These are phyloP conservation scores for Deroptyus accipitrinus DNA, from an alignment of 2,113 vertebrate species.

Conservation along the genomic window DNA sequence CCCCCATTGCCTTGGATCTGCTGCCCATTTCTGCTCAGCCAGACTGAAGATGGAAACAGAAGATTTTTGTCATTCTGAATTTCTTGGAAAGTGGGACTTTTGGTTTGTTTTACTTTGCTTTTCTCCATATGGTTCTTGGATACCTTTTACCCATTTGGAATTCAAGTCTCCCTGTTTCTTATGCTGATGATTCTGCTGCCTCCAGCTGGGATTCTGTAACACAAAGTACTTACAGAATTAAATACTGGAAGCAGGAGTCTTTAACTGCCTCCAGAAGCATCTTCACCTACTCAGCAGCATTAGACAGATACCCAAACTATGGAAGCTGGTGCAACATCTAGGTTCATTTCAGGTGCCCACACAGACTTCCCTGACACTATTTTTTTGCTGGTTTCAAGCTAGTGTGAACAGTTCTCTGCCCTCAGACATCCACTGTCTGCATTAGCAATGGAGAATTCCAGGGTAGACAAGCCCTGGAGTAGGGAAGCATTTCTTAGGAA, in stretches of 20 bases:
- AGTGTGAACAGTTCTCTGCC: neutral
- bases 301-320: neutral
- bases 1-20: neutral
- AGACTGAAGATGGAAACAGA: neutral
- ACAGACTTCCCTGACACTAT: neutral
- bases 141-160: conserved; percentile 64
- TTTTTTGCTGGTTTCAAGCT: neutral
- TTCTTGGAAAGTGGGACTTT: neutral
- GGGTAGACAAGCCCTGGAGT: neutral
- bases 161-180: neutral
- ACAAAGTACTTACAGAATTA: neutral
- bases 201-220: conserved; percentile 22
- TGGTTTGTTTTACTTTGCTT: neutral
- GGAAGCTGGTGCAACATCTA: neutral
- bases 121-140: neutral
- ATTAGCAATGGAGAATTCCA: neutral
- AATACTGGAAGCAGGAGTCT: neutral
- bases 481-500: neutral
- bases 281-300: neutral
- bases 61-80: conserved; percentile 24
- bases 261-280: neutral
- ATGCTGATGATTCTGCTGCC: neutral
- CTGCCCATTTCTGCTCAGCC: neutral
- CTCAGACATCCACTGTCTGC: neutral
- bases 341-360: neutral